These are phyloP conservation scores for Pseudomyrmex cubaensis DNA, from an alignment of 1,140 invertebrate genomes.

Conservation along the genomic window DNA sequence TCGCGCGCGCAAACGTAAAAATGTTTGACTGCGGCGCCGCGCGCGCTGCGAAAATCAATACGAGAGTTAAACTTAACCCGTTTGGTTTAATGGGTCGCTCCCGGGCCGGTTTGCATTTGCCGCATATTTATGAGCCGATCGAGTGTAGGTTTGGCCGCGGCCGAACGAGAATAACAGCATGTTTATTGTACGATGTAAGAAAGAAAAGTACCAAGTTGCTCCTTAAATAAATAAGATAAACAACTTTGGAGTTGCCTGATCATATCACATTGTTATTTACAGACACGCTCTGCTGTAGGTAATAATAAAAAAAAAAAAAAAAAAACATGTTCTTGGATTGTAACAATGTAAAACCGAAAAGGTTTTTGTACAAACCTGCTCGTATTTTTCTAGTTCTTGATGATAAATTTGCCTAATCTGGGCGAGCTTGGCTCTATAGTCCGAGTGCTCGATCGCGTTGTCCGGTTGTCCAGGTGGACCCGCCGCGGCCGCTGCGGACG, in stretches of 20 bases:
- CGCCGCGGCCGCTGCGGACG: constrained; percentile 94
- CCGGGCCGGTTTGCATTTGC: constrained; percentile 2
- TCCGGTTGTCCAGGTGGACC: constrained; percentile 91
- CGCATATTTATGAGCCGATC: constrained; percentile 23
- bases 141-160: background rate
- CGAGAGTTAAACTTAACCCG: constrained; percentile 58
- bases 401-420: constrained; percentile 99
- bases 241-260: background rate
- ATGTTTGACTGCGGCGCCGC: constrained; percentile 55
- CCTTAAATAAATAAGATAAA: background rate
- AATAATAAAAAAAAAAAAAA: too few species aligned
- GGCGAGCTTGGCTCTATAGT: constrained; percentile 99
- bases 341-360: too few species aligned
- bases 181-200: background rate
- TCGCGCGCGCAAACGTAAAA: constrained; percentile 58
- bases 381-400: constrained; percentile 99
- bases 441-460: constrained; percentile 99
- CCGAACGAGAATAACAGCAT: background rate
- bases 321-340: too few species aligned
- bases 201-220: background rate
- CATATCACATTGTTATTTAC: background rate
- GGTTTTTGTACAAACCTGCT: constrained; percentile 88
- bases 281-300: too few species aligned
- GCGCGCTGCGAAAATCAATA: constrained; percentile 57
- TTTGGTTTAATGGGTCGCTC: constrained; percentile 40